Evolutionary conservation across 2,888 invertebrate genomes (phyloP).

Genomic region (Timandra comae): DNA sequence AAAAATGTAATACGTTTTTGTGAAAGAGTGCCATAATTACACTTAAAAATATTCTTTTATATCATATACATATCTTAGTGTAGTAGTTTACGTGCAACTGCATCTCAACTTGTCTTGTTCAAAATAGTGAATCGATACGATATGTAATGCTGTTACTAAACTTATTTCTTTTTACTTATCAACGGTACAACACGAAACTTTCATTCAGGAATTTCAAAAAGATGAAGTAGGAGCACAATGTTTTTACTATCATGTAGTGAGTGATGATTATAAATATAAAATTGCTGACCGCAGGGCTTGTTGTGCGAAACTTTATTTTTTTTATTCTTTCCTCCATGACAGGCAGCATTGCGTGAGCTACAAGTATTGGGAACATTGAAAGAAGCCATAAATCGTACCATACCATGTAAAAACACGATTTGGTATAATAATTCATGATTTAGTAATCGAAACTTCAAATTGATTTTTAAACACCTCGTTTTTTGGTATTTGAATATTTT

Average conservation of each 20-base stretch:
- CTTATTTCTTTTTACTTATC: no score
- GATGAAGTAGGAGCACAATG: constrained; percentile 34
- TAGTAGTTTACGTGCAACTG: no score
- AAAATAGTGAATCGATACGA: no score
- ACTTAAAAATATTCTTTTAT: no score
- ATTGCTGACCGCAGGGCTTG: constrained; percentile 53
- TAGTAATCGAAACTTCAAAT: constrained; percentile 16
- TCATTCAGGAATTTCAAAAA: constrained; percentile 28
- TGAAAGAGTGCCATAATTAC: no score
- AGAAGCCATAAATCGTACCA: constrained; percentile 46
- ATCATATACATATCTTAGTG: no score
- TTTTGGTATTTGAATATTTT: no score
- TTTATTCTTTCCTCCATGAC: constrained; percentile 41
- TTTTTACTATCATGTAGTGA: constrained; percentile 41
- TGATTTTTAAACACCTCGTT: constrained; percentile 12
- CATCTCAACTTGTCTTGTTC: no score
- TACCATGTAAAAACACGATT: constrained; percentile 42
- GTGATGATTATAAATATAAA: constrained; percentile 52
- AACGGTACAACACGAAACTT: constrained; percentile 5
- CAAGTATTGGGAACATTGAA: constrained; percentile 51
- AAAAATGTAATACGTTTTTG: no score
- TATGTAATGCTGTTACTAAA: no score
- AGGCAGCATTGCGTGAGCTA: constrained; percentile 47
- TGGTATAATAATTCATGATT: constrained; percentile 40
- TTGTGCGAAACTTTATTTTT: constrained; percentile 32